Evolutionary conservation across 1,140 invertebrate genomes (phyloP).

Genomic region (Drosophila baimaii): DNA sequence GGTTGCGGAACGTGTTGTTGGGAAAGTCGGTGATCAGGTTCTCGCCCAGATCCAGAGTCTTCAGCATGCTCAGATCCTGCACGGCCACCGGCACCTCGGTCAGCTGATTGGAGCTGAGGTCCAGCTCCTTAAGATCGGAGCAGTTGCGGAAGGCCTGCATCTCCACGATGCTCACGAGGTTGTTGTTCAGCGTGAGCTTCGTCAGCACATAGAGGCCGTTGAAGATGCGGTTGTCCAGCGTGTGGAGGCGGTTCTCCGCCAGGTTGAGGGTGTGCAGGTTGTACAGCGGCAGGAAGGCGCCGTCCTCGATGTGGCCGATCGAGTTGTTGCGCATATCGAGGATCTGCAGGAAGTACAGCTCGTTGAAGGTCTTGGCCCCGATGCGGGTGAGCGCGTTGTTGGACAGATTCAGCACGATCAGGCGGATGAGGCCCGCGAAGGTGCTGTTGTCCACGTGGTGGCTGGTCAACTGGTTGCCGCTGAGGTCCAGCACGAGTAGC

Average conservation of each 20-base stretch:
- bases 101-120: constrained; percentile 92
- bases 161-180: constrained; percentile 89
- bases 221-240: constrained; percentile 90
- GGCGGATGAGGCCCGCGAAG: constrained; percentile 88
- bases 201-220: constrained; percentile 93
- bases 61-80: constrained; percentile 89
- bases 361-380: constrained; percentile 89
- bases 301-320: constrained; percentile 90
- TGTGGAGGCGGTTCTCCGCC: constrained; percentile 90
- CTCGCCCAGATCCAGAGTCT: constrained; percentile 92
- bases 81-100: constrained; percentile 90
- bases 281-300: constrained; percentile 91
- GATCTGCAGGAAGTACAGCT: constrained; percentile 92
- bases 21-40: constrained; percentile 91
- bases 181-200: constrained; percentile 91
- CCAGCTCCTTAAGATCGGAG: constrained; percentile 91
- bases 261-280: constrained; percentile 92
- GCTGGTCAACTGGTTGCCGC: constrained; percentile 89
- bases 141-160: constrained; percentile 92
- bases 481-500: constrained; percentile 89
- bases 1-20: constrained; percentile 89
- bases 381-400: constrained; percentile 88
- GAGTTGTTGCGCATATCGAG: constrained; percentile 92
- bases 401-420: constrained; percentile 89
- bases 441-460: constrained; percentile 89